phyloP scores from a whole-genome alignment of 2,888 invertebrate species.

The Lasiommata megera region DNA sequence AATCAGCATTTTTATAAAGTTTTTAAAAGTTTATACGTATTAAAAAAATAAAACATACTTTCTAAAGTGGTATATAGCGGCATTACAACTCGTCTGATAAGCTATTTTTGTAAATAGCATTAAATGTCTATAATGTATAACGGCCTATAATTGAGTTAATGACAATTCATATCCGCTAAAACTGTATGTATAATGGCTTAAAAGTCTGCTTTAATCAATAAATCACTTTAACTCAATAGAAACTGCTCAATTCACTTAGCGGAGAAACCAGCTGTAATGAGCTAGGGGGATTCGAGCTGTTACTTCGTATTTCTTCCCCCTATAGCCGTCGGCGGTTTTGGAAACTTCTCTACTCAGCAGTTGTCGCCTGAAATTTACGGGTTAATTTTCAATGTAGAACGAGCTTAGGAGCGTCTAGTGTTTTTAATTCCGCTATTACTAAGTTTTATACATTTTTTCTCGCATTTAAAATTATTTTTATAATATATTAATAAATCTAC shows the following conservation, averaged over 20 bases:
- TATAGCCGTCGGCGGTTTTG: slow-evolving; percentile 70
- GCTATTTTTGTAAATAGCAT: too few relatives aligned
- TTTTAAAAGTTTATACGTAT: too few relatives aligned
- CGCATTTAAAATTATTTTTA: not conserved
- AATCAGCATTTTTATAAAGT: too few relatives aligned
- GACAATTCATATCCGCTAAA: not conserved
- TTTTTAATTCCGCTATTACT: slow-evolving; percentile 61
- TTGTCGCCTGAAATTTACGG: slow-evolving; percentile 79
- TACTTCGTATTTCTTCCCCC: slow-evolving; percentile 47
- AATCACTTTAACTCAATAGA: slow-evolving; percentile 14
- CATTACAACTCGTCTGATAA: too few relatives aligned
- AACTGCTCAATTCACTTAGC: slow-evolving; percentile 20
- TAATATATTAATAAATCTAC: too few relatives aligned
- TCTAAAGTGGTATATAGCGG: too few relatives aligned
- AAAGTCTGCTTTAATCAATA: slow-evolving; percentile 15
- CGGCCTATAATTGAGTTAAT: too few relatives aligned
- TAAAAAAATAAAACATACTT: too few relatives aligned
- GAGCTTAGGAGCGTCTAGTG: slow-evolving; percentile 61
- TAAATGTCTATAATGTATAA: too few relatives aligned
- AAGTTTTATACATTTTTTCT: not conserved
- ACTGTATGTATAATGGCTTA: slow-evolving; percentile 3
- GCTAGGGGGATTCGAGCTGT: slow-evolving; percentile 53
- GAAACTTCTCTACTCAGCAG: slow-evolving; percentile 74
- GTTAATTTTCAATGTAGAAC: slow-evolving; percentile 75
- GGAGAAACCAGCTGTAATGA: slow-evolving; percentile 55